These are phyloP conservation scores for Elgaria multicarinata DNA, from an alignment of 2,113 vertebrate genomes.

Conservation along the genomic window DNA sequence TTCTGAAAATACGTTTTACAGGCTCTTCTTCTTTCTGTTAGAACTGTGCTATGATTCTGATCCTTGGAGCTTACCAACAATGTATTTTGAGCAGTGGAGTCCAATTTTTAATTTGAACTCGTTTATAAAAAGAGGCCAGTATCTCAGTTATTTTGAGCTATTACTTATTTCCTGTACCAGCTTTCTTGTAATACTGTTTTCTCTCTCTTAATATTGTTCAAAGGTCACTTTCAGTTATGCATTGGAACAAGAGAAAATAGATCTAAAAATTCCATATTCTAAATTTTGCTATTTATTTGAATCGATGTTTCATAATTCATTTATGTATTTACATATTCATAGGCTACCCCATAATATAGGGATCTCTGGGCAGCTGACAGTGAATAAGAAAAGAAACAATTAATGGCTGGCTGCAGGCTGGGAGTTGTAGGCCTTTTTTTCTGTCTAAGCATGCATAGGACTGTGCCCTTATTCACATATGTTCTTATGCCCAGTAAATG, in stretches of 20 bases:
- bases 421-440: no score
- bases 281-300: background rate
- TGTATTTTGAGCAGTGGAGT: background rate
- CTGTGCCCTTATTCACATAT: background rate
- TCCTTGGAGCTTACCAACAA: background rate
- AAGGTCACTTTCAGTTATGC: background rate
- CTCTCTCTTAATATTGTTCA: background rate
- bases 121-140: background rate
- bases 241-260: background rate
- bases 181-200: background rate
- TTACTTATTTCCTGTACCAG: slow-evolving; percentile 3
- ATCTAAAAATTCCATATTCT: slow-evolving; percentile 5
- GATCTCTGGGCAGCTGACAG: background rate
- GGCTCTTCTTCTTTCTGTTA: background rate
- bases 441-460: no score
- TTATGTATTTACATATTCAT: background rate
- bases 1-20: background rate
- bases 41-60: background rate
- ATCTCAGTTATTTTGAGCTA: background rate
- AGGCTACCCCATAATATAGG: background rate
- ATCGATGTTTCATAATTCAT: background rate
- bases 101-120: background rate
- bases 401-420: no score
- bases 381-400: background rate
- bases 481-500: background rate